These are phyloP conservation scores for Copidosoma floridanum DNA, from an alignment of 1,140 invertebrate genomes.

Conservation along the genomic window DNA sequence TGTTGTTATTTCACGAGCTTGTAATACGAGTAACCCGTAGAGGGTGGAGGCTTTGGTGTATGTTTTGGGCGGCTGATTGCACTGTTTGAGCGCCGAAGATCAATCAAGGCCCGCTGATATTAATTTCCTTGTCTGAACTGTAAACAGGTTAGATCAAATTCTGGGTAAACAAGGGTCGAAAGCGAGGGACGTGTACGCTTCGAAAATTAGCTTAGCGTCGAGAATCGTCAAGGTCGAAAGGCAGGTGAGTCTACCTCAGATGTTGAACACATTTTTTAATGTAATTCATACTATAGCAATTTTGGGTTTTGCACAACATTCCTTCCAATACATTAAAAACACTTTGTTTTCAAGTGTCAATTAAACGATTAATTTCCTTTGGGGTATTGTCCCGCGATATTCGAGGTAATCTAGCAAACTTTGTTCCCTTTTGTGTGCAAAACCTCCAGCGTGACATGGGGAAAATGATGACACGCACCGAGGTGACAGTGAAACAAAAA, in stretches of 20 bases:
- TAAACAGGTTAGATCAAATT: conserved; percentile 85
- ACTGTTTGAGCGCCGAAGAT: not conserved
- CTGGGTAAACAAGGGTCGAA: conserved; percentile 90
- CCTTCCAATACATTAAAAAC: too few species aligned
- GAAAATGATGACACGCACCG: not conserved
- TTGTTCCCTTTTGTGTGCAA: not conserved
- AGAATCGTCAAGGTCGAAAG: conserved; percentile 93
- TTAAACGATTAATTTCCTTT: too few species aligned
- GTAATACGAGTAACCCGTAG: too few species aligned
- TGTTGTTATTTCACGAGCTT: too few species aligned
- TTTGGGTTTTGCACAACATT: too few species aligned
- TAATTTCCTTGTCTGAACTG: too few species aligned
- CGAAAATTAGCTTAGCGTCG: conserved; percentile 88
- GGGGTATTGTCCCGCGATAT: too few species aligned
- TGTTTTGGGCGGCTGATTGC: not conserved
- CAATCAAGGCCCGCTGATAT: not conserved
- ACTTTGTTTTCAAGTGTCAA: too few species aligned
- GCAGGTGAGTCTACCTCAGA: conserved; percentile 81
- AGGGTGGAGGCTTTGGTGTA: too few species aligned
- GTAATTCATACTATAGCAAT: too few species aligned
- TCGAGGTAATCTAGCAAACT: too few species aligned
- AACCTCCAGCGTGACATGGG: not conserved
- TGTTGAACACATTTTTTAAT: too few species aligned
- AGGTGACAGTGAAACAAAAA: not conserved
- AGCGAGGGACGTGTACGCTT: conserved; percentile 90